Evolutionary conservation across 2,113 vertebrate genomes (phyloP).

Genomic region (Malurus alboscapulatus): DNA sequence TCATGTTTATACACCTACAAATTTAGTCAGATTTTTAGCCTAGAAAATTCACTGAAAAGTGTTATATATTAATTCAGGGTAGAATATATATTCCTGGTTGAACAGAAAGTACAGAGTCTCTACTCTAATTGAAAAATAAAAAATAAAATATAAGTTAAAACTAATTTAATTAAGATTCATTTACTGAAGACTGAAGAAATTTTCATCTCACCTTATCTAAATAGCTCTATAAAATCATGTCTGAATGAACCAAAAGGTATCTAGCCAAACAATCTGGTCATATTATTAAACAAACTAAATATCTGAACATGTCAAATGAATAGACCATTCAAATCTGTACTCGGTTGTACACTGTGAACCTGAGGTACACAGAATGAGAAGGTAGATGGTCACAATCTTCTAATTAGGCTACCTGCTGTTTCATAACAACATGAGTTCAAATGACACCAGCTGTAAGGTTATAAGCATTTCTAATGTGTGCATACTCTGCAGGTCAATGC

Average conservation of each 20-base stretch:
- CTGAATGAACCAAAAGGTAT: neutral
- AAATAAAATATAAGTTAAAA: conserved; percentile 14
- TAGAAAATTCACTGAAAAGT: neutral
- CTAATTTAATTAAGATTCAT: conserved; percentile 26
- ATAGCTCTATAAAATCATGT: neutral
- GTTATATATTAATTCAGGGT: neutral
- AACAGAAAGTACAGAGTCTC: neutral
- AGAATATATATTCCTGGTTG: neutral
- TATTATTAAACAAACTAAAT: neutral
- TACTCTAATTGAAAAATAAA: neutral
- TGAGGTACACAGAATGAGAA: neutral
- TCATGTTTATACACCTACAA: neutral
- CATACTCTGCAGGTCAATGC: neutral
- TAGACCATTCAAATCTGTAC: neutral
- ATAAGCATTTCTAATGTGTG: neutral
- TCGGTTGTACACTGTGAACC: neutral
- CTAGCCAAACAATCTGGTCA: neutral
- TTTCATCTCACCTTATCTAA: neutral
- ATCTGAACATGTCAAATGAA: neutral
- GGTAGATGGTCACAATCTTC: neutral
- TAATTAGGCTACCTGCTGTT: neutral
- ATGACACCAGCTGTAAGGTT: neutral
- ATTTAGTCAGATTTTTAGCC: neutral
- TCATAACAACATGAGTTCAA: neutral
- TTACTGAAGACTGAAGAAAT: neutral